phyloP scores from a whole-genome alignment of 1,140 invertebrate species.

The Drosophila orosa region DNA sequence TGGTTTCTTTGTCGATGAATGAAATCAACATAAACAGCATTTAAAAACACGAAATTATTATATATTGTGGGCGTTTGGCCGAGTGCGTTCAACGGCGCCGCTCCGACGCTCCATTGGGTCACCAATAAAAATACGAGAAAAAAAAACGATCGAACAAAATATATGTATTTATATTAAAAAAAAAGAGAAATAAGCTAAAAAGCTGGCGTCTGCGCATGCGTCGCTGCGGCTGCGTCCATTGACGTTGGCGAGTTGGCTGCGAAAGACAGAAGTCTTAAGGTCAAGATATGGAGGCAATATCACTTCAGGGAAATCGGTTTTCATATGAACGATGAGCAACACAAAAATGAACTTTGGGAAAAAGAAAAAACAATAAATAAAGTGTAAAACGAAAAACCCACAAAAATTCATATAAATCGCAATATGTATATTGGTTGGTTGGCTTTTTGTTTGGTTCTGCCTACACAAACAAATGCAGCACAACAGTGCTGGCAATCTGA shows the following conservation, averaged over 20 bases:
- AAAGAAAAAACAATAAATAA: slow-evolving; percentile 9
- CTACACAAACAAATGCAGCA: slow-evolving; percentile 55
- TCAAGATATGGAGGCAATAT: slow-evolving; percentile 49
- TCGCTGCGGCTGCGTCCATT: slow-evolving; percentile 66
- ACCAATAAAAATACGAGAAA: slow-evolving; percentile 37
- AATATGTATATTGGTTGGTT: slow-evolving; percentile 30
- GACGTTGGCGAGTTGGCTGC: slow-evolving; percentile 58
- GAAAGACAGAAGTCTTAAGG: slow-evolving; percentile 58
- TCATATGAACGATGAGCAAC: slow-evolving; percentile 45
- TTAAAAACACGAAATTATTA: slow-evolving; percentile 60
- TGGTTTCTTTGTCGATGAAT: slow-evolving; percentile 59
- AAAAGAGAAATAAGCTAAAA: slow-evolving; percentile 36
- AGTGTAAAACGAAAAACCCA: slow-evolving; percentile 48
- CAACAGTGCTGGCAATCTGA: slow-evolving; percentile 1
- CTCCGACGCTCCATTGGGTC: slow-evolving; percentile 64
- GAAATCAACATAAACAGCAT: slow-evolving; percentile 70
- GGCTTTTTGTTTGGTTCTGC: slow-evolving; percentile 29
- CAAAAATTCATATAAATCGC: slow-evolving; percentile 63
- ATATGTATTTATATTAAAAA: slow-evolving; percentile 2
- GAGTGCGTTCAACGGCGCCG: slow-evolving; percentile 77
- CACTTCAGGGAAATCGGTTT: slow-evolving; percentile 11
- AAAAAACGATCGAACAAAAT: slow-evolving; percentile 1
- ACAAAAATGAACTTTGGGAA: slow-evolving; percentile 27
- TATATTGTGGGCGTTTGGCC: slow-evolving; percentile 73
- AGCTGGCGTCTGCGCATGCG: slow-evolving; percentile 52